Conservation (phyloP, 2,888 invertebrate genomes). For the Drosophila flavopinicola region DNA sequence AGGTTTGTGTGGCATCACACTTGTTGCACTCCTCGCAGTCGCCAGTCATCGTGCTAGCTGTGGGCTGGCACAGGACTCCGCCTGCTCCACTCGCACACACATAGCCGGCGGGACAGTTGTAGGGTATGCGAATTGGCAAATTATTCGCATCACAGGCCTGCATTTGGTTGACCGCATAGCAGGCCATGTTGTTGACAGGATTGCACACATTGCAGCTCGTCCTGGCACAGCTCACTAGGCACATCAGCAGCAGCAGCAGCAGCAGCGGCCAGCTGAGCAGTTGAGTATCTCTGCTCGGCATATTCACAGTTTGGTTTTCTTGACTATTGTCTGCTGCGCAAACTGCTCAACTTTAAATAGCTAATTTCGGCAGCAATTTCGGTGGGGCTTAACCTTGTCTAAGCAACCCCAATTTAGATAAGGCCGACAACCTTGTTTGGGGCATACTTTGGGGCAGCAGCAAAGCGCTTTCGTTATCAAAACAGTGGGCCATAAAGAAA, state of each 20-base stretch:
- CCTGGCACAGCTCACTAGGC: constrained; percentile 29
- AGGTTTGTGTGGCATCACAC: constrained; percentile 64
- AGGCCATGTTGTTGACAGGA: constrained; percentile 60
- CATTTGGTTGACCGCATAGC: constrained; percentile 67
- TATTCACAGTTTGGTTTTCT: constrained; percentile 10
- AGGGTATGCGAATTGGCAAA: constrained; percentile 48
- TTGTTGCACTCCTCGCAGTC: constrained; percentile 73
- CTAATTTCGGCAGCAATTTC: constrained; percentile 31
- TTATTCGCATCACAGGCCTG: constrained; percentile 63
- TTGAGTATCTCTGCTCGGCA: constrained; percentile 15
- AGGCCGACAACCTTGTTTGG: constrained; percentile 12
- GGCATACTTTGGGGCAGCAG: constrained; percentile 42
- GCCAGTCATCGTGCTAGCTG: constrained; percentile 12
- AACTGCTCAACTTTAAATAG: constrained; percentile 49
- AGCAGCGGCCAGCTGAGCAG: constrained; percentile 8
- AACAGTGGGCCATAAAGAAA: constrained; percentile 15
- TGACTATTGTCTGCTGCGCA: constrained; percentile 7
- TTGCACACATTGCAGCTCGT: constrained; percentile 72
- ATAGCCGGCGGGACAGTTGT: constrained; percentile 60
- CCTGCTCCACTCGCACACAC: constrained; percentile 58
- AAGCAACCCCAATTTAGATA: constrained; percentile 58
- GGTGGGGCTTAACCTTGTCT: constrained; percentile 40
- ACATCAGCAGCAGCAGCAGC: constrained; percentile 18
- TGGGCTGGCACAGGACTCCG: constrained; percentile 64
- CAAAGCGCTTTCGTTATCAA: not conserved